A percentile compares a stretch with the other conserved stretches of the same genome.
phyloP scores from a whole-genome alignment of 1,140 invertebrate genomes.

The Centruroides vittatus region DNA sequence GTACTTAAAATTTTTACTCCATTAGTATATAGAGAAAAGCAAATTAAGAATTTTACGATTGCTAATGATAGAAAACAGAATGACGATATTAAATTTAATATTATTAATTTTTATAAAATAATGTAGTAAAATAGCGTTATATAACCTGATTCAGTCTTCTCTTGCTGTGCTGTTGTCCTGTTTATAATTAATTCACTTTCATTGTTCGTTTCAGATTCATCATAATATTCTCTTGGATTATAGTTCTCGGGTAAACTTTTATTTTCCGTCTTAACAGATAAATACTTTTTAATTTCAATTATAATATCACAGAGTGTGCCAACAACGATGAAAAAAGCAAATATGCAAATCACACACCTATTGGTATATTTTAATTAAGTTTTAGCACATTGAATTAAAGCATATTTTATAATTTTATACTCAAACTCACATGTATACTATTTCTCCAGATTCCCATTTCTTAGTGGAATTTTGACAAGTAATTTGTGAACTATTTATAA shows the following conservation, averaged over 20 bases:
- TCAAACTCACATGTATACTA: too few relatives aligned
- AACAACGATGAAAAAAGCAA: too few relatives aligned
- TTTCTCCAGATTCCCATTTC: neutral
- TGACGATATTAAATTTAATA: neutral
- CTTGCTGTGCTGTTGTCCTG: neutral
- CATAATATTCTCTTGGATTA: neutral
- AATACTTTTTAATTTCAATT: too few relatives aligned
- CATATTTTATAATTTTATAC: too few relatives aligned
- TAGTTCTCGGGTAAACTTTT: too few relatives aligned
- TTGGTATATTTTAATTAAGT: too few relatives aligned
- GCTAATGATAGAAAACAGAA: neutral
- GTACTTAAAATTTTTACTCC: constrained; percentile 3
- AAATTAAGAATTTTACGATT: neutral
- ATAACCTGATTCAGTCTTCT: neutral
- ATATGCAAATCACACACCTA: too few relatives aligned
- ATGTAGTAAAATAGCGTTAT: too few relatives aligned
- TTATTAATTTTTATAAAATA: neutral
- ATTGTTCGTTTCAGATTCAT: neutral
- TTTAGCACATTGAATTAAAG: too few relatives aligned
- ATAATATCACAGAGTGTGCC: too few relatives aligned
- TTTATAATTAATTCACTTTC: neutral
- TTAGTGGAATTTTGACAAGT: neutral
- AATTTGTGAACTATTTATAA: neutral
- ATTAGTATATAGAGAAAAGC: constrained; percentile 8
- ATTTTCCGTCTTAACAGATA: too few relatives aligned